Evolutionary conservation across 2,113 vertebrate species (phyloP), one percentile per base, ranked within the genome.

Genomic region (Esox niger): DNA sequence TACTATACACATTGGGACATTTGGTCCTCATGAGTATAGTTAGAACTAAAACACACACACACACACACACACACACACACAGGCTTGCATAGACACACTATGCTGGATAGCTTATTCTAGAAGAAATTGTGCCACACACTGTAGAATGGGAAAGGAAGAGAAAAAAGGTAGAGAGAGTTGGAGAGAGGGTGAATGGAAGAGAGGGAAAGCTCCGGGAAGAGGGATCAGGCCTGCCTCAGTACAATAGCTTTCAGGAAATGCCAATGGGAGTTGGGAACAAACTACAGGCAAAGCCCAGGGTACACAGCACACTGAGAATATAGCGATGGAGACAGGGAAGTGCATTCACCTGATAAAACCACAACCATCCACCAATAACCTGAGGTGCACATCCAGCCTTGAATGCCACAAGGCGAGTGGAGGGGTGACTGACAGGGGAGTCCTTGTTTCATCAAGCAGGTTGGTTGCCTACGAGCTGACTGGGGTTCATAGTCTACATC

Each of bases 201-300:
- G 27, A 68, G 26, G 55, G 56, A 58, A 46, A 63, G 68, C 31
- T 64, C 29, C 4, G 43, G 32, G 49, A 26, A 59, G 49, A 62
- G 55, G 29, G 31, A 66, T 49, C 25, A 62, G 60, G 56, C 65
- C 66, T 31, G 62, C 27, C 32, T 43, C 20, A 33, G 59, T 66
- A 73, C 65, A 82, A 73, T 73, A 30, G 62, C 62, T 59, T 55
- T 63, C 76, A 81, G 81, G 79, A 77, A 82, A 84, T 84, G 59
- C 69, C 80, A 79, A 70, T 55, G 62, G 67, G 25, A 79, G 43
- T 46, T 21, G 59, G 32, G 46, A 63, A 64, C 60, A 62, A 69
- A 69, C 23, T 68, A 21, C n/a, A 64, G 47, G 15, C 23, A n/a
- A n/a, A n/a, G n/a, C n/a, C n/a, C n/a, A 62, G 13, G 9, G 8